Evolutionary conservation across 2,888 invertebrate genomes (phyloP), one percentile per base, ranked within the genome.

Genomic region (Druceiella hillmani): DNA sequence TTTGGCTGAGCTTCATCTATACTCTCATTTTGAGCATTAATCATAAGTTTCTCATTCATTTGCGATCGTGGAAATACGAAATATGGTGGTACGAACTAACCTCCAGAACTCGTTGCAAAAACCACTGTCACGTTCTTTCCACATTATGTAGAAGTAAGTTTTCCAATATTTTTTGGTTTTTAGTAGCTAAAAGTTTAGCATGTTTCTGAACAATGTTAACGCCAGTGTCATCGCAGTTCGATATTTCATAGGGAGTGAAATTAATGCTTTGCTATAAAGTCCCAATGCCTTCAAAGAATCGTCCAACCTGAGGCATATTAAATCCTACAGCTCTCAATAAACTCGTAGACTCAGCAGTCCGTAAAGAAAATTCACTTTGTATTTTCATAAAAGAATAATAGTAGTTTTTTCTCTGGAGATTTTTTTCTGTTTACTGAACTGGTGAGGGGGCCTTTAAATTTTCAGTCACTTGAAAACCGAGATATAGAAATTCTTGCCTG

Each of bases 271-370:
- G 25, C 24, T 25, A 25, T 17, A 35, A 29, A 40, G 10, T 40
- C 30, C 31, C 32, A 31, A 31, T 17, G 11, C 33, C 10, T 27
- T 35, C 27, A 2, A 27, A 37, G 33, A 43, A 43, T 3, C 13
- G 27, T 9, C 32, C 33, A 10, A 43, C 43, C 20, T 40, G 38
- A 28, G 33, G 38, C 31, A 38, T 43, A 29, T 47, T 43, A 27
- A 45, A 47, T 17, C 41, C 41, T 30, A 43, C 36, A 35, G 34
- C 37, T n/a, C n/a, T 28, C n/a, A n/a, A n/a, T n/a, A 41, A 27
- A 33, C 35, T 38, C 29, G 39, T 44, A 17, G 38, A 36, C 31
- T 25, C 30, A 17, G 41, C 28, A 24, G 12, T 24, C 15, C 34
- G 12, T 16, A 32, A 35, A 14, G 31, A 38, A 20, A 42, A 29